Percentiles rank a stretch among this genome's conserved stretches.
Conservation (phyloP, 2,113 vertebrate species). For the Ciconia maguari region DNA sequence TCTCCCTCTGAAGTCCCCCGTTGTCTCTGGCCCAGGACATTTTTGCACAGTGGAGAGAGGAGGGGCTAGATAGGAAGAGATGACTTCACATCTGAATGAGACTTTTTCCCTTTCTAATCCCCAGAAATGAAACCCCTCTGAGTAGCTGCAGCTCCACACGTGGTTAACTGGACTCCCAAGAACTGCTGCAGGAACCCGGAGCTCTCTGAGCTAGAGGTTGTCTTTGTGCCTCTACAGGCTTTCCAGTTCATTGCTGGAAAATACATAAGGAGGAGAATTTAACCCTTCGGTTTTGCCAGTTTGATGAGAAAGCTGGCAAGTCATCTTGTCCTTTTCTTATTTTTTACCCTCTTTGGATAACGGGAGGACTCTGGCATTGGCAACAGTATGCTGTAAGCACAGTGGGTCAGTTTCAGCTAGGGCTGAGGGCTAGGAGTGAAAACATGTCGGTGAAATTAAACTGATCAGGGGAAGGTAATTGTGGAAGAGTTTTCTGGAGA, state of each 20-base stretch:
- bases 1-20: not conserved
- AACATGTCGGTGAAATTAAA: not conserved
- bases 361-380: not conserved
- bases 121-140: not conserved
- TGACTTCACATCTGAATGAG: not conserved
- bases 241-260: not conserved
- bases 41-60: not conserved
- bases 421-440: not conserved
- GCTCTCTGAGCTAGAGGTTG: not conserved
- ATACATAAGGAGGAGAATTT: not conserved
- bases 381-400: rapidly evolving
- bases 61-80: not conserved
- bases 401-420: not conserved
- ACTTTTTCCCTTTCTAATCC: not conserved
- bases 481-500: not conserved
- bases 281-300: not conserved
- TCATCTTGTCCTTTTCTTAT: not conserved
- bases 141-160: not conserved
- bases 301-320: not conserved
- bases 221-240: not conserved
- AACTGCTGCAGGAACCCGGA: rapidly evolving
- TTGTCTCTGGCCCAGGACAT: not conserved
- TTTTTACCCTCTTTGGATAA: not conserved
- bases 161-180: not conserved
- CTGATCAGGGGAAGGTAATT: not conserved